Conservation (phyloP, 1,140 invertebrate genomes). For the Panonychus citri region DNA sequence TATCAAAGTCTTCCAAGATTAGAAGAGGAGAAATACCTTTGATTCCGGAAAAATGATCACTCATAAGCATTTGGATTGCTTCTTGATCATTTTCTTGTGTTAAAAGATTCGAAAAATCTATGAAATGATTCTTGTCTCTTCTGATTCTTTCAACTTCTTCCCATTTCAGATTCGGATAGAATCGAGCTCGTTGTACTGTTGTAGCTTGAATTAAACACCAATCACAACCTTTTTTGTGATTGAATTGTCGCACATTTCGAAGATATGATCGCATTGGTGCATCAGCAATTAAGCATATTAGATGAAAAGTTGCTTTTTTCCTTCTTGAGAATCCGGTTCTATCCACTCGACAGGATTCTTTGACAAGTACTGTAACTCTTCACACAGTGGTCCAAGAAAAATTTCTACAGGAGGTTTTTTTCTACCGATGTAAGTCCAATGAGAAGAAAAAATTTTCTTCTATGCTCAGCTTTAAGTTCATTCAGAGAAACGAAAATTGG, state of each 20-base stretch:
- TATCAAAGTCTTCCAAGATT: not conserved
- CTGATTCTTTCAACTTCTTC: not conserved
- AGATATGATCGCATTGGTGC: not conserved
- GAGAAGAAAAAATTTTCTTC: not conserved
- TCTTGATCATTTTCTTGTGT: not conserved
- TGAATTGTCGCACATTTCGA: not conserved
- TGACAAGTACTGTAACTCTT: not conserved
- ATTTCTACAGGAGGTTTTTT: not conserved
- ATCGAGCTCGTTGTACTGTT: not conserved
- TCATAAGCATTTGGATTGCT: not conserved
- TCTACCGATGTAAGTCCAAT: not conserved
- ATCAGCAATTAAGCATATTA: not conserved
- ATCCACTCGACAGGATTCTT: not conserved
- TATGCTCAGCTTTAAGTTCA: not conserved
- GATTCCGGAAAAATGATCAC: not conserved
- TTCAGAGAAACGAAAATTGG: not conserved
- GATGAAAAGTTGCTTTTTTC: not conserved
- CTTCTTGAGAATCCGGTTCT: not conserved
- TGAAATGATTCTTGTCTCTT: not conserved
- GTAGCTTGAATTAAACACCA: not conserved
- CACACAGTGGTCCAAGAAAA: not conserved
- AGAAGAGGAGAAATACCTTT: not conserved
- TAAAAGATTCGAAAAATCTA: not conserved
- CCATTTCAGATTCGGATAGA: not conserved
- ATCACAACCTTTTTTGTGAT: not conserved